Base-by-base conservation (phyloP, 2,888 invertebrate genomes). In the Diaperis boleti region DNA sequence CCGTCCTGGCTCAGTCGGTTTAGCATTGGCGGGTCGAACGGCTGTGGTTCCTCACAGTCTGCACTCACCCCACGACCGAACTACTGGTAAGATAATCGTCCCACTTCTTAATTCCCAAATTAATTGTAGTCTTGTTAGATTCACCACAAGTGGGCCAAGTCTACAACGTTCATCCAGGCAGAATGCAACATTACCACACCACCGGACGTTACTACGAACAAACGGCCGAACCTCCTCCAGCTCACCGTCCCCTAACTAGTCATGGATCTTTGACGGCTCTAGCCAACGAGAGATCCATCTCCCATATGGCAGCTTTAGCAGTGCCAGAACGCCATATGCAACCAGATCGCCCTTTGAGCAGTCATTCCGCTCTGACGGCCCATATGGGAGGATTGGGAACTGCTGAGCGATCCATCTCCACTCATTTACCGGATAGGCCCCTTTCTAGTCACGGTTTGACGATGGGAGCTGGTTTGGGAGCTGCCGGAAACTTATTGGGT, bases 61-160 rank as follows among this genome's bases (percentile, higher is more conserved):
- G 71, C 89, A 89, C 79, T 89, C 89, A 75, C 89, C 89, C 35
- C 86, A 87, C 70, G 89, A 91, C 79, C 84, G 91, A 73, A 83
- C 88, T 66, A 86, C 88, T 70, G 87, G 88, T 85, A 81, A 57
- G 15, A 11, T 8, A n/a, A n/a, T n/a, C n/a, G n/a, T n/a, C n/a
- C n/a, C n/a, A n/a, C n/a, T n/a, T n/a, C n/a, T n/a, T n/a, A n/a
- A n/a, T n/a, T n/a, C n/a, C n/a, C n/a, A n/a, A n/a, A n/a, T n/a
- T n/a, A n/a, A n/a, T n/a, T n/a, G n/a, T n/a, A n/a, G n/a, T n/a
- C n/a, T n/a, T n/a, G 37, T 29, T 66, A 86, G 86, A 86, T 78
- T 89, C 89, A 45, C 89, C 90, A 11, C 89, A 89, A 83, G 87
- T 89, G 44, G 88, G 87, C 3, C 89, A 88, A 75, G 87, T 89